Conservation (phyloP, 2,797 vertebrate genomes). For the Diplodus sargus region DNA sequence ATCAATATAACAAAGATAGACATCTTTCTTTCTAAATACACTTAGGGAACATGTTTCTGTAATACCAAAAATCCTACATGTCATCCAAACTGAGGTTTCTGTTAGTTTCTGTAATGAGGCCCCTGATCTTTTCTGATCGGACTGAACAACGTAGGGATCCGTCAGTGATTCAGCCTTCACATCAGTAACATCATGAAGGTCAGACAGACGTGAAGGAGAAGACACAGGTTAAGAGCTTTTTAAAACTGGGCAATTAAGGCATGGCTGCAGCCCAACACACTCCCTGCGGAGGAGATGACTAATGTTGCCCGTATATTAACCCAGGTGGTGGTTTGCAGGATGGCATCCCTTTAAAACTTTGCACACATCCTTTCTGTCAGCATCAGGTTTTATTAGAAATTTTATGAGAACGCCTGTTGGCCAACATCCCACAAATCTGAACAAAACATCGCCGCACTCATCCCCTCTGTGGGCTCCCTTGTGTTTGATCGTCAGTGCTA, state of each 20-base stretch:
- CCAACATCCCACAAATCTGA: slow-evolving; percentile 4
- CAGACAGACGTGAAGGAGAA: neutral
- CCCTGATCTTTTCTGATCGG: slow-evolving; percentile 7
- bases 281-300: slow-evolving; percentile 2
- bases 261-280: slow-evolving; percentile 23
- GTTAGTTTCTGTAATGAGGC: no score
- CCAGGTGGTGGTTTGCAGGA: neutral
- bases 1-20: no score
- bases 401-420: slow-evolving; percentile 8
- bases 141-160: slow-evolving; percentile 8
- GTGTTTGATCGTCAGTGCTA: slow-evolving; percentile 44
- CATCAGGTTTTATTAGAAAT: slow-evolving; percentile 32
- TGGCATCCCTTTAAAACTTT: neutral
- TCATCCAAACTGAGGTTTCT: no score
- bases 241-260: slow-evolving; percentile 20
- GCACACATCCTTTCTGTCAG: slow-evolving; percentile 18
- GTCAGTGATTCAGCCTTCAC: neutral
- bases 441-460: slow-evolving; percentile 12
- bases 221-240: slow-evolving; percentile 46
- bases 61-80: no score
- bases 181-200: slow-evolving; percentile 6
- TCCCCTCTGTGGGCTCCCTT: neutral
- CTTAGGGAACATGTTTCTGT: no score
- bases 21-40: no score
- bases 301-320: slow-evolving; percentile 2